Evolutionary conservation across 2,797 vertebrate genomes (phyloP).

Genomic region (Hypotaenidia okinawae): DNA sequence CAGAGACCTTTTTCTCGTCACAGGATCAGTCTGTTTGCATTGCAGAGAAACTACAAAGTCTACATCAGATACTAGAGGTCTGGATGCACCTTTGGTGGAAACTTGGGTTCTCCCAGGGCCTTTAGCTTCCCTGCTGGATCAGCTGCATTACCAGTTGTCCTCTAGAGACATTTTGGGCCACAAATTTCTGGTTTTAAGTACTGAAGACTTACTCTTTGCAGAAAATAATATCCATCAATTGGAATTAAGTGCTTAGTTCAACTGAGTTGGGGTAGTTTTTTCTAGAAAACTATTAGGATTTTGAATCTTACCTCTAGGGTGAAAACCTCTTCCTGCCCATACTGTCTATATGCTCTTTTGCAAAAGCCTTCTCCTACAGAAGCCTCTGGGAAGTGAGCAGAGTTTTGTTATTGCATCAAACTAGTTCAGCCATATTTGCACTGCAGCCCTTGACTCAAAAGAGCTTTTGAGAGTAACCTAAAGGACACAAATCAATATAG

Average conservation of each 20-base stretch:
- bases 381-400: not conserved
- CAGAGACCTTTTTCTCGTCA: not conserved
- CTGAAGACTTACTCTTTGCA: not conserved
- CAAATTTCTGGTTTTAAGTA: not conserved
- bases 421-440: not conserved
- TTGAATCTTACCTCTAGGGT: not conserved
- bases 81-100: not conserved
- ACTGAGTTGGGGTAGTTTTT: not conserved
- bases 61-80: not conserved
- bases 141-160: not conserved
- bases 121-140: not conserved
- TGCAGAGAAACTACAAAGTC: not conserved
- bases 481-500: not conserved
- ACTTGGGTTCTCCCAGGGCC: not conserved
- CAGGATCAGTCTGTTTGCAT: not conserved
- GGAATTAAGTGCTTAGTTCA: not conserved
- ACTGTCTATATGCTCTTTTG: not conserved
- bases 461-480: not conserved
- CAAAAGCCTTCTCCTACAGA: not conserved
- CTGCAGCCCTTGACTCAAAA: not conserved
- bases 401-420: not conserved
- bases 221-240: not conserved
- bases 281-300: not conserved
- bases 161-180: not conserved
- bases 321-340: not conserved